Evolutionary conservation across 2,888 invertebrate genomes (phyloP), one percentile per base, ranked within the genome.

Genomic region (Callinectes sapidus): DNA sequence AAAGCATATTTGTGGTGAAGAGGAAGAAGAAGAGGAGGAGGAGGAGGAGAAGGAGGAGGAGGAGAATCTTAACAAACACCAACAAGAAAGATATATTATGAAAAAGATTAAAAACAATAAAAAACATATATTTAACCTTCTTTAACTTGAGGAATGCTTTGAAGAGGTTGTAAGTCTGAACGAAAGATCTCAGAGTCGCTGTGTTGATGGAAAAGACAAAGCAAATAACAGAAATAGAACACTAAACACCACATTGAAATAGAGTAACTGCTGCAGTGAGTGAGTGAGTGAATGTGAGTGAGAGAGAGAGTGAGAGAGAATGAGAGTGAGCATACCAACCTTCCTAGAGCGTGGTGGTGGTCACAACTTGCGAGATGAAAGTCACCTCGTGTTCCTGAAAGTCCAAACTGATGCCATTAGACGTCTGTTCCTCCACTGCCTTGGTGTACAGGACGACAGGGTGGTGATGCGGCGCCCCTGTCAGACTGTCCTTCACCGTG

Each of bases 321-420:
- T 39, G 86, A 35, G 28, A 71, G 71, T 54, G 10, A 89, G 28
- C 32, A 10, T 6, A 85, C 91, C 91, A 13, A 89, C 92, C 81
- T 71, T 0, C 86, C 71, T 90, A 92, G 81, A 92, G 92, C 23
- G 92, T 92, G n/a, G 92, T 92, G 28, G 93, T 93, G 28, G 89
- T 93, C 39, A 86, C 91, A 16, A 93, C 89, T 87, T 93, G 93
- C 2, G 93, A 91, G 23, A 93, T 89, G 89, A 89, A 91, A 18
- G 93, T 93, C 61, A 93, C 71, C 35, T 93, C 93, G 39, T 88
- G 91, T 13, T 93, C 93, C 28, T 93, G 93, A 5, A 92, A 87
- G 61, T 91, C 92, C 3, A 90, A n/a, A n/a, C 85, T 87, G 86
- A 89, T 66, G 28, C 91, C 91, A 54, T 92, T 92, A 35, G 90